Base-by-base conservation (phyloP, 1,140 invertebrate species). In the Babylonia areolata region DNA sequence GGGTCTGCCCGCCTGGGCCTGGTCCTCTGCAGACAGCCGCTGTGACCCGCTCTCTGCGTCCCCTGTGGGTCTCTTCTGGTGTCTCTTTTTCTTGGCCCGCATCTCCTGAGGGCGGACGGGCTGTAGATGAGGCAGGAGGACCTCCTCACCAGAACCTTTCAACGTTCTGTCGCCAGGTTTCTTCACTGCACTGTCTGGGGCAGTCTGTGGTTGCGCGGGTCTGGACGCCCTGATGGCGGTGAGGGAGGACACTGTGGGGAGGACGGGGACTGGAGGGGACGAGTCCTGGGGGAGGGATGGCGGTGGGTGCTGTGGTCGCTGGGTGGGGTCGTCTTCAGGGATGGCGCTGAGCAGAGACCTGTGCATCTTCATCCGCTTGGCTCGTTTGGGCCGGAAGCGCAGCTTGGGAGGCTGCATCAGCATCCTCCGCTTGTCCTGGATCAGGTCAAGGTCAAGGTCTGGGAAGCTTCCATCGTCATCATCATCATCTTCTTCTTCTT, bases 361-460 rank as follows among this genome's bases (percentile, higher is more conserved):
- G 37, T 85, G 86, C 17, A 89, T 77, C 42, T 87, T 88, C 89
- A 89, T 89, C 31, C 89, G 35, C 81, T 88, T 89, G 20, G 89
- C 89, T 20, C 89, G 84, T 35, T 85, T 88, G 15, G 89, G 89
- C 51, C 89, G 81, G 28, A 46, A 42, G 20, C 40, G 35, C 17
- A 84, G 69, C 31, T 79, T 85, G 33, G 78, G 64, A 6, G 81
- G 73, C 40, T 86, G 64, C 6, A 54, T 31, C 1, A 71, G 28
- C 39, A 73, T 39, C 35, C 11, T 31, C 42, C 23, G 69, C 35
- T 82, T 42, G 71, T 73, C 39, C 78, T 42, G 39, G 20, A 40
- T 12, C 12, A 20, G 58, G 58, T 64, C 58, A 23, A 64, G 28
- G 28, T 64, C 58, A 11, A 11, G 20, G 31, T 37, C 71, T 37